Evolutionary conservation across 2,113 vertebrate species (phyloP), one percentile per base, ranked within the genome.

Genomic region (Phocoena sinus): DNA sequence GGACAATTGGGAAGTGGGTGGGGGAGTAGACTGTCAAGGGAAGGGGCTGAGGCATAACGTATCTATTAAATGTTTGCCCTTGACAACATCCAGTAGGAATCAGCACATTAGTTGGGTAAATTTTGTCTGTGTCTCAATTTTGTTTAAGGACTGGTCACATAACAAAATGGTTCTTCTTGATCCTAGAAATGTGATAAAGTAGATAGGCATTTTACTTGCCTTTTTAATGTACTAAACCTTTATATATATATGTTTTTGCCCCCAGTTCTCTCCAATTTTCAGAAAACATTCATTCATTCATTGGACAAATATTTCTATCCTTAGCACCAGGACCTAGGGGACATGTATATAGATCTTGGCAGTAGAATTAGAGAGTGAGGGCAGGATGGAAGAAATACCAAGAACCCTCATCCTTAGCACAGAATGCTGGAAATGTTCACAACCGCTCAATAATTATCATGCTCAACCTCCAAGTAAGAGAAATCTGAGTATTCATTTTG

Each of bases 101-200:
- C 26, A 95, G 80, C 15, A 87, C 26, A 56, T 62, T 70, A 73
- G 25, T 65, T 93, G 28, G 25, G 12, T 53, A 25, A 92, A 95
- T 76, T 86, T 9, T 85, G 5, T 41, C 50, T 95, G 3, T 74
- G 26, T 33, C 23, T 95, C 94, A 62, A 74, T 67, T 92, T 95
- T 89, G 11, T 94, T 85, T 82, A 38, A 71, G 53, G 28, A 47
- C 11, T 96, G 47, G 38, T 92, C 65, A 76, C 47, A 58, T 44
- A 91, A 36, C 23, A 93, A 83, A 76, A 87, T 91, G 14, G 4
- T 96, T 93, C 79, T 92, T 91, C n/a, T 79, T 91, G 8, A 96
- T 74, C 20, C 53, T 47, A 93, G 62, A n/a, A 91, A 71, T 71
- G 2, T 93, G 21, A 70, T 85, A 93, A 94, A 96, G 80, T 63